Evolutionary conservation across 1,140 invertebrate species (phyloP).

Genomic region (Meloidogyne exigua): DNA sequence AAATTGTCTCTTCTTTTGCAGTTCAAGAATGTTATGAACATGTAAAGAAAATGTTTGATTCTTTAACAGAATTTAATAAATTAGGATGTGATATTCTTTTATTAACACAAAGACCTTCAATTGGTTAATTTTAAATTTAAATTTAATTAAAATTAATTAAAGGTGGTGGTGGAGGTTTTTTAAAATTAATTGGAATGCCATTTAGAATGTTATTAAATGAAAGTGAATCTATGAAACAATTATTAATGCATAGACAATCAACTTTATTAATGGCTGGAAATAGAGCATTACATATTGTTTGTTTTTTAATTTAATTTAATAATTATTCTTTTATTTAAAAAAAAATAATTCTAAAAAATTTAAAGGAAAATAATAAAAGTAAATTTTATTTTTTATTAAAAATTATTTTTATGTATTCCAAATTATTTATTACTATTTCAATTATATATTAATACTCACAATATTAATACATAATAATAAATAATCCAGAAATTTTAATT

Average conservation of each 20-base stretch:
- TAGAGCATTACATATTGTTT: slow-evolving; percentile 43
- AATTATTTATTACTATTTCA: no score
- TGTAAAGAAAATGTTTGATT: slow-evolving; percentile 49
- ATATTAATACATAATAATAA: no score
- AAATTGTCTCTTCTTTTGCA: slow-evolving; percentile 43
- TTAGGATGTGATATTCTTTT: slow-evolving; percentile 48
- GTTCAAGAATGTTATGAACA: slow-evolving; percentile 45
- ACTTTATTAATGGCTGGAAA: slow-evolving; percentile 42
- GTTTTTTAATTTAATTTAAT: slow-evolving; percentile 2
- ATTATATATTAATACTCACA: no score
- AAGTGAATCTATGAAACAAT: slow-evolving; percentile 45
- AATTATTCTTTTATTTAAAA: not conserved
- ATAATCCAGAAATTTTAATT: no score
- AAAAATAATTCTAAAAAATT: not conserved
- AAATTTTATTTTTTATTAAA: no score
- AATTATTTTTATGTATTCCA: no score
- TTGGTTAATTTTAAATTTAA: slow-evolving; percentile 17
- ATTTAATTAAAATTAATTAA: slow-evolving; percentile 18
- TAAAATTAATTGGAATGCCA: slow-evolving; percentile 51
- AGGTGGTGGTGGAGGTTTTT: slow-evolving; percentile 46
- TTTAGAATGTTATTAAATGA: slow-evolving; percentile 46
- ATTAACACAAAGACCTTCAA: slow-evolving; percentile 36
- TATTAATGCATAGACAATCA: slow-evolving; percentile 47
- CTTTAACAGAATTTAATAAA: slow-evolving; percentile 40
- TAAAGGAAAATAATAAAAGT: no score